These are phyloP conservation scores for Ginglymostoma cirratum DNA, from an alignment of 2,113 vertebrate species.

Conservation along the genomic window DNA sequence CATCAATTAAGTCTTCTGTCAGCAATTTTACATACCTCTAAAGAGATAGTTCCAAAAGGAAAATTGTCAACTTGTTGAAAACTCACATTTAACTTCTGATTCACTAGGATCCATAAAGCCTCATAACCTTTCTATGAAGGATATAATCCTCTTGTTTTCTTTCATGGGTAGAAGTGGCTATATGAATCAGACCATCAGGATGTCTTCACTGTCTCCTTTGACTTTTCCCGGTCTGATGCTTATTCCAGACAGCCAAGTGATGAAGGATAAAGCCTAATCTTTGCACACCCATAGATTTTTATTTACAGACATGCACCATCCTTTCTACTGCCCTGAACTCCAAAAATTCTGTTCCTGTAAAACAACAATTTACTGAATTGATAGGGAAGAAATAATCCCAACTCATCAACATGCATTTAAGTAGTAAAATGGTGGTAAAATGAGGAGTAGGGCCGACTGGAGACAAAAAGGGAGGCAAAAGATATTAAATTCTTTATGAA, in stretches of 20 bases:
- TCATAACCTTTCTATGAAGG: background rate
- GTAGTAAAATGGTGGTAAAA: no score
- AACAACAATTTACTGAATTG: background rate
- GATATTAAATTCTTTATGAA: no score
- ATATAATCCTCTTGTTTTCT: slow-evolving; percentile 21
- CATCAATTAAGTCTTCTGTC: background rate
- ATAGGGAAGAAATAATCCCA: background rate
- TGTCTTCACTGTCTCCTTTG: no score
- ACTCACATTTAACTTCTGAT: background rate
- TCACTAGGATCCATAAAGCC: background rate
- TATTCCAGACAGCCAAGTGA: no score
- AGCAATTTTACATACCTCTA: background rate
- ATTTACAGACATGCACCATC: no score
- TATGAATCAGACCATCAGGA: background rate
- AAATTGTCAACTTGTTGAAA: background rate
- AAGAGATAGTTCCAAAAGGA: background rate
- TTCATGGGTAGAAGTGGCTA: background rate
- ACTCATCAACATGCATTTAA: no score
- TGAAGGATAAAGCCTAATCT: no score
- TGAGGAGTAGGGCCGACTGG: no score
- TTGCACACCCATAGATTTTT: no score
- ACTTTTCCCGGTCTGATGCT: no score
- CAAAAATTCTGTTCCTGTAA: background rate
- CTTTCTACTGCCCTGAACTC: background rate
- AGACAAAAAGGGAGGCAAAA: no score